Evolutionary conservation across 2,797 vertebrate genomes (phyloP).

Genomic region (Onychomys leucogaster): DNA sequence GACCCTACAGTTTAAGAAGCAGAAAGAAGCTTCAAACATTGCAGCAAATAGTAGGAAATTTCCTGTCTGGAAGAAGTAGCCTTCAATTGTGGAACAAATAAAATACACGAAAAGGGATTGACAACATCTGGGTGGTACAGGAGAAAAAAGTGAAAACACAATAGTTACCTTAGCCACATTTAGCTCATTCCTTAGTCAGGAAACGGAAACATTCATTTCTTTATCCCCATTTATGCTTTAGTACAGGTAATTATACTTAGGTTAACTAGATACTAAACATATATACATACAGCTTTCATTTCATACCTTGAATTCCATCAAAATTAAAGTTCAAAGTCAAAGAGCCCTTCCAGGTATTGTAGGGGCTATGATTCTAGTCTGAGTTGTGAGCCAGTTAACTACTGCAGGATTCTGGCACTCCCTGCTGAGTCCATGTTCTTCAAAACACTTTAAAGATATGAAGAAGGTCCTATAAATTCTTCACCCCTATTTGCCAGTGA

Average conservation of each 20-base stretch:
- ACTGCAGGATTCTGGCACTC: neutral
- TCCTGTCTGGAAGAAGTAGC: constrained; percentile 33
- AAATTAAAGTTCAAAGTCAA: constrained; percentile 59
- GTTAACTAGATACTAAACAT: neutral
- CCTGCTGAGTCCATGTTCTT: neutral
- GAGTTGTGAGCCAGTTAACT: neutral
- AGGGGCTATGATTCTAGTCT: neutral
- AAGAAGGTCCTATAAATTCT: neutral
- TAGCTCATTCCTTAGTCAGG: constrained; percentile 16
- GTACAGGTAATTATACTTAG: neutral
- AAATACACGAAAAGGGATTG: neutral
- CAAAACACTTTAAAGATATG: neutral
- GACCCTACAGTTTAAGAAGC: constrained; percentile 50
- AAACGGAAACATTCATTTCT: neutral
- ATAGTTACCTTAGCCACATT: neutral
- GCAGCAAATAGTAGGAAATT: constrained; percentile 52
- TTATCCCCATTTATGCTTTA: constrained; percentile 3
- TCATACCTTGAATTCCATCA: constrained; percentile 36
- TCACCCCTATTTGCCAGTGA: neutral
- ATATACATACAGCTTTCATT: neutral
- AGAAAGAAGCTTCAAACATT: constrained; percentile 53
- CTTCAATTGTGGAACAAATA: constrained; percentile 38
- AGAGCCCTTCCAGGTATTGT: neutral
- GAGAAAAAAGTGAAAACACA: neutral
- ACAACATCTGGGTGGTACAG: neutral